These are phyloP conservation scores for Tetranychus piercei DNA, from an alignment of 2,888 invertebrate genomes.

Conservation along the genomic window DNA sequence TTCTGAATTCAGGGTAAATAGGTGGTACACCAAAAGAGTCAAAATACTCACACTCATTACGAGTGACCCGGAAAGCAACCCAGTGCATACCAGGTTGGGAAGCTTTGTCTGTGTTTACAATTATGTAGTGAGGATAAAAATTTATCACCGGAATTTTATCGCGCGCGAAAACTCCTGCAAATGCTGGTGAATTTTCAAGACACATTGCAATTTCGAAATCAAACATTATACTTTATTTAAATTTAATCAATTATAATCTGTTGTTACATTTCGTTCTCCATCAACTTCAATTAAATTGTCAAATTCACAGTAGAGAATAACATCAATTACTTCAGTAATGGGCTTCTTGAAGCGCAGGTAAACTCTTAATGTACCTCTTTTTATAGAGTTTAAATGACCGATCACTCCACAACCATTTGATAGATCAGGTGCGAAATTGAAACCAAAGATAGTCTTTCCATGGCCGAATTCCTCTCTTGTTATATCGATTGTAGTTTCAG, in stretches of 20 bases:
- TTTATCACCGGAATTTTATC: neutral
- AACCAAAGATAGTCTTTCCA: conserved; percentile 7
- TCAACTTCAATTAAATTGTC: conserved; percentile 11
- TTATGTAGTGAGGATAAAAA: neutral
- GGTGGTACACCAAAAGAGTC: conserved; percentile 18
- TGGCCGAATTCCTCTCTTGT: neutral
- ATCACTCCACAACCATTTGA: conserved; percentile 7
- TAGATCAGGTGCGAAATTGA: conserved; percentile 15
- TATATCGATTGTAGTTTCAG: neutral
- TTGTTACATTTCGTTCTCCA: neutral
- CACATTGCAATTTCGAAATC: neutral
- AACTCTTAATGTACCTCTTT: conserved; percentile 2
- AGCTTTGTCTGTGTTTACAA: conserved; percentile 12
- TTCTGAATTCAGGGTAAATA: neutral
- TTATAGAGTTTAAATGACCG: conserved; percentile 7
- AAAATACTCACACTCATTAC: conserved; percentile 15
- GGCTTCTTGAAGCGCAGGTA: conserved; percentile 4
- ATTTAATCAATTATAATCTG: neutral
- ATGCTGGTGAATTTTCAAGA: neutral
- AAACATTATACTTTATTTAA: neutral
- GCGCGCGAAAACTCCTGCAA: conserved; percentile 11
- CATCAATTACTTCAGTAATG: neutral
- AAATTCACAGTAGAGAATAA: conserved; percentile 9
- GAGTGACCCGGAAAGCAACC: conserved; percentile 1
- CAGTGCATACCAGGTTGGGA: conserved; percentile 10